Conservation (phyloP, 1,140 invertebrate species). For the Drosophila virilis region DNA sequence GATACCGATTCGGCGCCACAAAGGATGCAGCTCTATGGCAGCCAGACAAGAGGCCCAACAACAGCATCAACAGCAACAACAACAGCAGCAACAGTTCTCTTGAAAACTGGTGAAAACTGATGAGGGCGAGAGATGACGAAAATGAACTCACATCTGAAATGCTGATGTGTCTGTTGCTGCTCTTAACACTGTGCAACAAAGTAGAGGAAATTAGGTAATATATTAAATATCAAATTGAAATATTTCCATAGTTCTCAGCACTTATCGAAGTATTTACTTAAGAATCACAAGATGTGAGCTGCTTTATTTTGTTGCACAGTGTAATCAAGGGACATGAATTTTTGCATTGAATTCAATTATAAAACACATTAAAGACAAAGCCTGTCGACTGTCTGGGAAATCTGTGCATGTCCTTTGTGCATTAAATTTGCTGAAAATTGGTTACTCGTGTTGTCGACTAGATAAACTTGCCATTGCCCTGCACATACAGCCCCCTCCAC, state of each 20-base stretch:
- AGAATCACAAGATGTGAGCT: too few relatives aligned
- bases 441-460: constrained; percentile 70
- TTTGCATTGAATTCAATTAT: constrained; percentile 80
- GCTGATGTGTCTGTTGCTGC: constrained; percentile 36
- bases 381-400: constrained; percentile 39
- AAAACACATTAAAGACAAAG: constrained; percentile 60
- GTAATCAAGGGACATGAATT: constrained; percentile 47
- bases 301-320: constrained; percentile 23
- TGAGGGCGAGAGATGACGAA: constrained; percentile 47
- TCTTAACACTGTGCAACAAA: constrained; percentile 42
- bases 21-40: constrained; percentile 59
- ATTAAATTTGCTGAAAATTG: constrained; percentile 82
- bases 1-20: constrained; percentile 59
- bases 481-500: background rate
- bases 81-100: background rate
- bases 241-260: too few relatives aligned
- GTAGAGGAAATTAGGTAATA: background rate
- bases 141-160: constrained; percentile 69
- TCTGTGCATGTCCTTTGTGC: constrained; percentile 69
- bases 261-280: too few relatives aligned
- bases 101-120: constrained; percentile 43
- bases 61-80: constrained; percentile 16
- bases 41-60: constrained; percentile 35
- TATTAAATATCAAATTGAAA: too few relatives aligned
- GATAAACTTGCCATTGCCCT: constrained; percentile 58